Conservation (phyloP, 2,797 vertebrate genomes). For the Alca torda region DNA sequence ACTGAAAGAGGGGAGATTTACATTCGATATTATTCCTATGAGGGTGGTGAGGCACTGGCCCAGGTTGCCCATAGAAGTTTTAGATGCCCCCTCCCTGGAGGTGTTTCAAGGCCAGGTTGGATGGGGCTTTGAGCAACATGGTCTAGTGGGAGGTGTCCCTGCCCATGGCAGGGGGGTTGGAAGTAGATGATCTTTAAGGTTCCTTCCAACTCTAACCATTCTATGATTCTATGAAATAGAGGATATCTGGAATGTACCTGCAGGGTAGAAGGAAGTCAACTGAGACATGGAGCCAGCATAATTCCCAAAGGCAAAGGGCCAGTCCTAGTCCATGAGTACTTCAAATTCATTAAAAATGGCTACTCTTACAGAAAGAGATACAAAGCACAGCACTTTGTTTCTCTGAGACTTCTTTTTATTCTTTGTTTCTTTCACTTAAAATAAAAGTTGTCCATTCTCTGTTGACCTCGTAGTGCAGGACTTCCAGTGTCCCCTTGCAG, state of each 20-base stretch:
- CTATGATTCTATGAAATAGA: background rate
- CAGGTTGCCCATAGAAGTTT: background rate
- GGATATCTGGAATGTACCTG: background rate
- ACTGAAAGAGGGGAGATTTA: too few species aligned
- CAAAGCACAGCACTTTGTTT: background rate
- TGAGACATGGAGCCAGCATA: background rate
- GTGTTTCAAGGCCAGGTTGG: background rate
- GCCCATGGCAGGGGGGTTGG: background rate
- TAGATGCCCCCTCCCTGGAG: background rate
- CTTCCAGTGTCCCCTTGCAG: slow-evolving; percentile 11
- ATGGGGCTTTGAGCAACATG: background rate
- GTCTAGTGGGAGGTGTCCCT: background rate
- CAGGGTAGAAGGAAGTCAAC: background rate
- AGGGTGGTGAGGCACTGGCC: too few species aligned
- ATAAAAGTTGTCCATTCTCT: slow-evolving; percentile 2
- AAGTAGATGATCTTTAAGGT: background rate
- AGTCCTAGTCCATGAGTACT: background rate
- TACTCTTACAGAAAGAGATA: background rate
- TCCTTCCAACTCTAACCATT: background rate
- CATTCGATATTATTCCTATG: too few species aligned
- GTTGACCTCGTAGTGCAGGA: background rate
- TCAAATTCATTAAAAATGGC: background rate
- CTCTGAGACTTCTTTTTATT: background rate
- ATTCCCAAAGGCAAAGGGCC: background rate
- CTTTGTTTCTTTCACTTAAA: background rate